A percentile compares a stretch with the other conserved stretches of the same genome.
Evolutionary conservation across 2,797 vertebrate species (phyloP).

Genomic region (Thripadectes ignobilis): DNA sequence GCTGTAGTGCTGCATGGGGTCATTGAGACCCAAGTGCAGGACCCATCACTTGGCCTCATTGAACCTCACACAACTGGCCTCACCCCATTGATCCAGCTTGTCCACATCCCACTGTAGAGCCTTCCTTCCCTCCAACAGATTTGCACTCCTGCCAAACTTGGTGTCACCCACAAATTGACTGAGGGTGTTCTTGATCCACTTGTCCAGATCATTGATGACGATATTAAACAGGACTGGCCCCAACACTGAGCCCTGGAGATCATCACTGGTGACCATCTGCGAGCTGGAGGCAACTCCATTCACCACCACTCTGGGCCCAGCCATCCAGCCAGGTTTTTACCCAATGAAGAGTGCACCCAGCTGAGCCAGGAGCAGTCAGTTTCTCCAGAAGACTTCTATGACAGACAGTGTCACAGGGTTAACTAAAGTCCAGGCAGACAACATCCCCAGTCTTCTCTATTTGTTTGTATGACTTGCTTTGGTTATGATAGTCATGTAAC

Average conservation of each 20-base stretch:
- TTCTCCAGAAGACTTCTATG: not conserved
- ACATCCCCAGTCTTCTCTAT: not conserved
- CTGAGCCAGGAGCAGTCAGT: not conserved
- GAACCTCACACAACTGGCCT: not conserved
- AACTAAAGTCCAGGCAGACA: not conserved
- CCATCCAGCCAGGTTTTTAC: not conserved
- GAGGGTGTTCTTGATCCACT: not conserved
- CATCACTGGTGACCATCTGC: not conserved
- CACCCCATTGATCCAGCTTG: not conserved
- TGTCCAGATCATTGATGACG: not conserved
- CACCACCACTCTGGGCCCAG: not conserved
- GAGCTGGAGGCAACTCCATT: not conserved
- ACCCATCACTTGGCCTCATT: rapidly evolving
- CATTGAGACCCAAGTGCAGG: not conserved
- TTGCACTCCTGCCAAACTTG: rapidly evolving
- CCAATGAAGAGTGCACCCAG: not conserved
- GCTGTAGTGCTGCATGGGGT: not conserved
- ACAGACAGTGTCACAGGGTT: not conserved
- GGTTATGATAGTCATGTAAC: not conserved
- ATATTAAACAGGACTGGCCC: not conserved
- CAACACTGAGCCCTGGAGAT: not conserved
- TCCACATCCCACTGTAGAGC: not conserved
- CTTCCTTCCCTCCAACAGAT: not conserved
- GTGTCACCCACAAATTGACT: not conserved
- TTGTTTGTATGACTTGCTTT: not conserved